Evolutionary conservation across 2,797 vertebrate species (phyloP), one percentile per base, ranked within the genome.

Genomic region (Periophthalmus magnuspinnatus): DNA sequence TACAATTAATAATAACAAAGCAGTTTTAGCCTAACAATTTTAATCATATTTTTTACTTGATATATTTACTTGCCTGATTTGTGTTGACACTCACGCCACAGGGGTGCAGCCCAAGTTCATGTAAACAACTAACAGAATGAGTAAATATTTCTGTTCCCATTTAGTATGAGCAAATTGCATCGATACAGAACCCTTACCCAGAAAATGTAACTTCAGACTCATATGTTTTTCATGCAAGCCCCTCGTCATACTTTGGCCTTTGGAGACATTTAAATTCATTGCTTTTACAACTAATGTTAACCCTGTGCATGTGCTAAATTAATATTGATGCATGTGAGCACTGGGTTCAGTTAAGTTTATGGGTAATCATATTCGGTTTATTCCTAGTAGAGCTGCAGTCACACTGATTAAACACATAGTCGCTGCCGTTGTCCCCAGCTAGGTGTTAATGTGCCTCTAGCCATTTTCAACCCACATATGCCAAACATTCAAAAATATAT

Each of bases 301-400:
- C 87, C 84, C 74, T 76, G 83, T 78, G 83, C 91, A 90, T 87
- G 77, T 89, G 89, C 89, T 91, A 93, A 93, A 93, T 93, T 82
- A 94, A 93, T 94, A 94, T 93, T 92, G 94, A 94, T 94, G 91
- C 85, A 81, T 81, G 84, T 83, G 90, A 91, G 88, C 86, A 81
- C 75, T 85, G 88, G 91, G 89, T 92, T 93, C 90, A 89, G 88
- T 93, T 93, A 92, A 93, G 91, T 93, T 93, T 94, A 94, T 92
- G 90, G 91, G 89, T 93, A 93, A 94, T 94, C 91, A 94, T 93
- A 93, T 93, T 93, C 87, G 90, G 88, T 92, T 93, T 93, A 94
- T 94, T 93, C 92, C 92, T 93, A 82, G 87, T 92, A 91, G 92
- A 90, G 92, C 89, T 91, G 84, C 80, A 92, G 90, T 93, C 92